These are phyloP conservation scores for Strongylocentrotus purpuratus DNA, from an alignment of 35 echinoderm and acorn worm species.

Conservation along the genomic window DNA sequence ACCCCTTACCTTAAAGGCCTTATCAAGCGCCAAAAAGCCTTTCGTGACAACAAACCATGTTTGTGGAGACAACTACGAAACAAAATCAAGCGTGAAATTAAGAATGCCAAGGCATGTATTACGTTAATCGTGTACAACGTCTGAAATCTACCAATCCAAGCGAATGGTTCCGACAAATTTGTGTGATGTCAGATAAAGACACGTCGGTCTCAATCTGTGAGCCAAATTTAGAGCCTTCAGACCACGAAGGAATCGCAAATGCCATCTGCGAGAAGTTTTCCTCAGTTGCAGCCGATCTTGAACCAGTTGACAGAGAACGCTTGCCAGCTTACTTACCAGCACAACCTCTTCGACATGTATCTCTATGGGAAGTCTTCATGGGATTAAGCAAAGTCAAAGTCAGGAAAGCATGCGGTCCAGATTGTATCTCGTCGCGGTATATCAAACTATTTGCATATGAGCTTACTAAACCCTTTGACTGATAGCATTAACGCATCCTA, in stretches of 20 bases:
- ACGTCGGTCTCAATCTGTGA: neutral
- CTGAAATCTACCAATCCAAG: conserved; percentile 24
- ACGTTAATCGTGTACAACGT: neutral
- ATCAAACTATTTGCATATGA: too few species aligned
- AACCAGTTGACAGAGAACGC: neutral
- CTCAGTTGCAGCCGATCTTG: conserved; percentile 13
- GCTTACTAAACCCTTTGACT: neutral
- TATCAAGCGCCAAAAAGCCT: conserved; percentile 19
- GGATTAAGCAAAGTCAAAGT: too few species aligned
- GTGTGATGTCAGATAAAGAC: conserved; percentile 33
- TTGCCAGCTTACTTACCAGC: too few species aligned
- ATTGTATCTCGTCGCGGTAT: too few species aligned
- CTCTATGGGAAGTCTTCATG: too few species aligned
- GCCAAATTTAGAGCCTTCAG: neutral
- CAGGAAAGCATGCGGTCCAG: too few species aligned
- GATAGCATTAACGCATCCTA: conserved; percentile 47
- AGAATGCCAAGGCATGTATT: conserved; percentile 25
- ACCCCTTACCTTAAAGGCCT: neutral
- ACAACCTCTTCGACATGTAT: too few species aligned
- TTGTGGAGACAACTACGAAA: conserved; percentile 12
- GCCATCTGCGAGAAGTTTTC: conserved; percentile 14
- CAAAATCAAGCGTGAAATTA: conserved; percentile 44
- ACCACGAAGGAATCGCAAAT: conserved; percentile 49
- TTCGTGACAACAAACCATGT: neutral
- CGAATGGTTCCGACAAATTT: conserved; percentile 34